phyloP scores from a whole-genome alignment of 1,140 invertebrate genomes.

The Panulirus ornatus region DNA sequence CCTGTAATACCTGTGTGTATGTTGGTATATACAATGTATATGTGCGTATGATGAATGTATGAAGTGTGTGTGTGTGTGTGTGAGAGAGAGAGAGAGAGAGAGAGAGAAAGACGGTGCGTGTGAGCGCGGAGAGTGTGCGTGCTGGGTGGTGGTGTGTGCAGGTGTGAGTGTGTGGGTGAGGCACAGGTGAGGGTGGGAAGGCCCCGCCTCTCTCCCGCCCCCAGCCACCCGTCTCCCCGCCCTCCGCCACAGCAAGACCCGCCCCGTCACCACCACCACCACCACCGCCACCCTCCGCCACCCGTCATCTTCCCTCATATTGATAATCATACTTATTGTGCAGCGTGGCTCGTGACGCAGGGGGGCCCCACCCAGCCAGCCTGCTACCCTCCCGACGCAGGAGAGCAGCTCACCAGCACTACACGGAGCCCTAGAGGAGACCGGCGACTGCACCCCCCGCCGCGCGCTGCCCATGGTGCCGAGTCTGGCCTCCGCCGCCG shows the following conservation, averaged over 20 bases:
- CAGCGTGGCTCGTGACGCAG: slow-evolving; percentile 1
- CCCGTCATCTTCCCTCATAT: slow-evolving; percentile 36
- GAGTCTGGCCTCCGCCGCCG: neutral
- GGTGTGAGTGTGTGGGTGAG: slow-evolving; percentile 36
- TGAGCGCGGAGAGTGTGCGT: neutral
- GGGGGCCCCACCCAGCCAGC: neutral
- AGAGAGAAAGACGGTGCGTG: neutral
- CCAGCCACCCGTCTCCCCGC: slow-evolving; percentile 27
- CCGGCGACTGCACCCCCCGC: neutral
- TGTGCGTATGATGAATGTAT: neutral
- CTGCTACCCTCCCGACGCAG: neutral
- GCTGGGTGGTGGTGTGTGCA: neutral
- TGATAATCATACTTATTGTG: slow-evolving; percentile 56
- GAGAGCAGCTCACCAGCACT: neutral
- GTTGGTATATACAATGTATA: neutral
- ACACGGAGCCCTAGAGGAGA: neutral
- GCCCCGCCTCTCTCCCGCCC: slow-evolving; percentile 38
- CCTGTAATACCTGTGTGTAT: too few species aligned
- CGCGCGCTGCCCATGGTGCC: slow-evolving; percentile 18
- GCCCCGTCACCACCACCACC: neutral
- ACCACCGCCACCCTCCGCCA: slow-evolving; percentile 5
- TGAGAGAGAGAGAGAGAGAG: neutral
- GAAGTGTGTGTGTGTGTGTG: slow-evolving; percentile 20
- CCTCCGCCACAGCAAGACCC: neutral
- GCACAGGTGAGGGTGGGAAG: slow-evolving; percentile 31